Percentiles rank a stretch among this genome's conserved stretches.
phyloP scores from a whole-genome alignment of 1,140 invertebrate species.

The Drosophila seguyi region DNA sequence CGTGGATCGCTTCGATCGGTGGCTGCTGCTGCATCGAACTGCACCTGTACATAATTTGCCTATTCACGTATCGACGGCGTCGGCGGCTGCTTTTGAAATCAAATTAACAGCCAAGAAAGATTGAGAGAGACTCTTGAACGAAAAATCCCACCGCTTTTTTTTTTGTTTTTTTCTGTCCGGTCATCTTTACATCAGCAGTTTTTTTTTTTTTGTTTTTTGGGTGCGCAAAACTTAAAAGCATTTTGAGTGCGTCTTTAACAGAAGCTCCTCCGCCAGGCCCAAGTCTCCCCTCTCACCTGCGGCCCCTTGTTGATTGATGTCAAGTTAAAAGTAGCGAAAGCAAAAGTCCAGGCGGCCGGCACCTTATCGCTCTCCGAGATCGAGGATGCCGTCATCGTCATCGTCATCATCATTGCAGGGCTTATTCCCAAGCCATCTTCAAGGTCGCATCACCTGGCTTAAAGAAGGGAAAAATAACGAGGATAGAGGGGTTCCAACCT shows the following conservation, averaged over 20 bases:
- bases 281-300: background rate
- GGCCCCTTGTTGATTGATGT: conserved; percentile 63
- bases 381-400: conserved; percentile 36
- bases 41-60: conserved; percentile 76
- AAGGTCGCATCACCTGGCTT: conserved; percentile 21
- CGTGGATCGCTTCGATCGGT: conserved; percentile 17
- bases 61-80: conserved; percentile 64
- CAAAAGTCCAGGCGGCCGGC: conserved; percentile 20
- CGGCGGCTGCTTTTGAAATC: conserved; percentile 69
- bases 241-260: conserved; percentile 78
- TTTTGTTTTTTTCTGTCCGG: conserved; percentile 61
- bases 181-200: conserved; percentile 76
- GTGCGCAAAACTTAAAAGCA: conserved; percentile 75
- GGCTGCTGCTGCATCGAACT: conserved; percentile 41
- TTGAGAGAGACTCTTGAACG: conserved; percentile 20
- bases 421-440: conserved; percentile 22
- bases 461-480: no score
- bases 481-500: no score
- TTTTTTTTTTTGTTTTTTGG: conserved; percentile 27
- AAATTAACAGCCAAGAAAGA: conserved; percentile 64
- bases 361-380: conserved; percentile 58
- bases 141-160: conserved; percentile 58
- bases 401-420: conserved; percentile 18
- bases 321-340: conserved; percentile 74
- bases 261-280: conserved; percentile 53